Base-by-base conservation (phyloP, 2,113 vertebrate genomes). In the Myiozetetes cayanensis region DNA sequence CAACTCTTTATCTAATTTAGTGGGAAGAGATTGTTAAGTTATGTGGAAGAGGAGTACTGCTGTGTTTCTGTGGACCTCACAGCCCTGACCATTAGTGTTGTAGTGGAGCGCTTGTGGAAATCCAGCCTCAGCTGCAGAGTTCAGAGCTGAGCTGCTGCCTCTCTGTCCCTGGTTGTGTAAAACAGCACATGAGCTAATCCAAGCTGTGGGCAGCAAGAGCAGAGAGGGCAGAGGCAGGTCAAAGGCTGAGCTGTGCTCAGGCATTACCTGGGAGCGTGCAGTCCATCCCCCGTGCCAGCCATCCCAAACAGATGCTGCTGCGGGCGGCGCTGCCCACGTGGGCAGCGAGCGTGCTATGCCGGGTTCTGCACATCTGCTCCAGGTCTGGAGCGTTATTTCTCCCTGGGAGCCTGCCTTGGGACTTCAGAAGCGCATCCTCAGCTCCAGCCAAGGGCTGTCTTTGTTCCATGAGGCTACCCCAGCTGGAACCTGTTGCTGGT, bases 401-500 rank as follows among this genome's bases (percentile, higher is more conserved):
- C 89, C 95, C 95, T 96, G 30, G 61, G 61, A 62, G 44, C 92
- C 90, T 96, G 88, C 14, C 89, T 68, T 95, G 94, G 93, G 93
- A 95, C 89, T 92, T 96, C 90, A 97, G 97, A 96, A 97, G 94
- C 95, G 82, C 81, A 70, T 83, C 85, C 55, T 91, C 82, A 90
- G 47, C 39, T 76, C 95, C 89, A 96, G 96, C 96, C 97, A 96
- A 97, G 85, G 95, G 86, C 90, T 97, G 81, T 90, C 97, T 97
- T 98, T 97, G 95, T 97, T 97, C 95, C 43, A 8, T 66, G 92
- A 46, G 76, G 84, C 95, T 96, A 90, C 96, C 96, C 97, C 98
- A 98, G 97, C 97, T 98, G 98, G 97, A 98, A 97, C 89, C 84
- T 94, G 94, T 97, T 97, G 96, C 75, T 97, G 94, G 87, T 96